Evolutionary conservation across 2,888 invertebrate genomes (phyloP).

Genomic region (Venustoraphidia nigricollis): DNA sequence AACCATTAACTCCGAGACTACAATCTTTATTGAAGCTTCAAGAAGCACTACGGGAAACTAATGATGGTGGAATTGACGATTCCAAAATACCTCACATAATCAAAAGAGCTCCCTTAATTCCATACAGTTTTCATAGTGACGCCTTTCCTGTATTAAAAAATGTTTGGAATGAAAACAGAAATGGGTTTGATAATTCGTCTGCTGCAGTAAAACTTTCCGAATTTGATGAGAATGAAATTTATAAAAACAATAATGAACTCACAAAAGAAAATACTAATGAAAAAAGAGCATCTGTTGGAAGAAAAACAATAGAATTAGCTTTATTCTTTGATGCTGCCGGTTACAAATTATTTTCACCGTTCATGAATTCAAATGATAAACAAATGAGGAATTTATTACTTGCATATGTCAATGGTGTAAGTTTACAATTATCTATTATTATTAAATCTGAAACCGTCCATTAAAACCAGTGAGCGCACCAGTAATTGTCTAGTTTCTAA

Average conservation of each 20-base stretch:
- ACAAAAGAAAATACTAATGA: background rate
- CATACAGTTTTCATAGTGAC: slow-evolving; percentile 28
- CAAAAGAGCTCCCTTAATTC: slow-evolving; percentile 33
- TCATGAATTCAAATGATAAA: slow-evolving; percentile 45
- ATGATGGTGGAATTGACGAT: slow-evolving; percentile 7
- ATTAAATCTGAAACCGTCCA: too few relatives aligned
- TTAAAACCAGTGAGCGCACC: too few relatives aligned
- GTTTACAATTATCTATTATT: slow-evolving; percentile 13
- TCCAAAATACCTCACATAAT: slow-evolving; percentile 37
- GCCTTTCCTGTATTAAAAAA: slow-evolving; percentile 14
- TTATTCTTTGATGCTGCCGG: slow-evolving; percentile 61
- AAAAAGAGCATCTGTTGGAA: slow-evolving; percentile 11
- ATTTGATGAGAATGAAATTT: too few relatives aligned
- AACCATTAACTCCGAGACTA: slow-evolving; percentile 36
- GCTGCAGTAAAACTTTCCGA: too few relatives aligned
- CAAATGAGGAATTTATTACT: slow-evolving; percentile 58
- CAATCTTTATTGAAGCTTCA: slow-evolving; percentile 26
- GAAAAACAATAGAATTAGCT: slow-evolving; percentile 52
- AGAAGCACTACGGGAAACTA: slow-evolving; percentile 22
- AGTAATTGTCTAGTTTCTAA: too few relatives aligned
- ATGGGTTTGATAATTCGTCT: too few relatives aligned
- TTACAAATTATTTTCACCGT: slow-evolving; percentile 53
- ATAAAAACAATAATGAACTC: too few relatives aligned
- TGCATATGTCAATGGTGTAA: slow-evolving; percentile 61
- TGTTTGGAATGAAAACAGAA: slow-evolving; percentile 4